A percentile compares a stretch with the other conserved stretches of the same genome.
These are phyloP conservation scores for Pegoplata infirma DNA, from an alignment of 2,888 invertebrate genomes.

Conservation along the genomic window DNA sequence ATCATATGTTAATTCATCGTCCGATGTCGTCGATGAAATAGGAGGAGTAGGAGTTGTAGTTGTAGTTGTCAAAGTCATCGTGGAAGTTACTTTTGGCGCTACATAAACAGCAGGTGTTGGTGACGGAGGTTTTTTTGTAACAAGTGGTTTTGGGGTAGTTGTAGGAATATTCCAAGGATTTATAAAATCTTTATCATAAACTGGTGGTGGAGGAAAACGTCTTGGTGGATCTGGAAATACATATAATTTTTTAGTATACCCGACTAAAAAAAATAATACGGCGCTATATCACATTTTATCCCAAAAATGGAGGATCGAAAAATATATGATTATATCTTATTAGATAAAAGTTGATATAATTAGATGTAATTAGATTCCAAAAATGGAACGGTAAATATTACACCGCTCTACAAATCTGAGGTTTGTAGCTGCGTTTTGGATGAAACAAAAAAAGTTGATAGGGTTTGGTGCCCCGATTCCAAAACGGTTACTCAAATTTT, in stretches of 20 bases:
- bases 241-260: not conserved
- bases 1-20: slow-evolving; percentile 64
- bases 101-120: slow-evolving; percentile 23
- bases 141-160: not conserved
- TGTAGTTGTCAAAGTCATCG: not conserved
- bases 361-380: too few species aligned
- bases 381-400: too few species aligned
- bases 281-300: too few species aligned
- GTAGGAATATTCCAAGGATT: slow-evolving; percentile 40
- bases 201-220: slow-evolving; percentile 57
- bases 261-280: too few species aligned
- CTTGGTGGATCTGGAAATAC: slow-evolving; percentile 38
- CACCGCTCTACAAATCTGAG: too few species aligned
- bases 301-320: too few species aligned
- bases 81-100: not conserved
- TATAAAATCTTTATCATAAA: slow-evolving; percentile 45
- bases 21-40: slow-evolving; percentile 30
- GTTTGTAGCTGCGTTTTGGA: too few species aligned
- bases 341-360: too few species aligned
- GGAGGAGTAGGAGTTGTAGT: slow-evolving; percentile 30
- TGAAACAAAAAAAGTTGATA: too few species aligned
- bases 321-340: too few species aligned
- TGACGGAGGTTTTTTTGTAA: slow-evolving; percentile 16
- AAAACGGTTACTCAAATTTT: too few species aligned
- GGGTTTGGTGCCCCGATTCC: too few species aligned